These are phyloP conservation scores for Eriosoma lanigerum DNA, from an alignment of 1,140 invertebrate species.

Conservation along the genomic window DNA sequence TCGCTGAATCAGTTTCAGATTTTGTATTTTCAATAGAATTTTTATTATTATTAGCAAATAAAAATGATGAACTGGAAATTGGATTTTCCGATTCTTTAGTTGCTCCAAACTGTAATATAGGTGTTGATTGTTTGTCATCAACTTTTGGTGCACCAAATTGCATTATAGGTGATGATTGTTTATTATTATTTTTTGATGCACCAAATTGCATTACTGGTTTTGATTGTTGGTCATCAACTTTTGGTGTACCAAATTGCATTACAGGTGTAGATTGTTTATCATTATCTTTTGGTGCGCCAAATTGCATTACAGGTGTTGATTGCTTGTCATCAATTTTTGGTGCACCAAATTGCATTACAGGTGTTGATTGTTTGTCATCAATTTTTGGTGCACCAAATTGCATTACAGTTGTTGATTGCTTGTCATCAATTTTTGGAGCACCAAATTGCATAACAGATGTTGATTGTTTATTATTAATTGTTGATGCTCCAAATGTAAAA, in stretches of 20 bases:
- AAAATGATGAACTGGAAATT: background rate
- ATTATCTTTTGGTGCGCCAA: background rate
- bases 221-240: background rate
- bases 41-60: constrained; percentile 28
- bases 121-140: background rate
- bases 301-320: constrained; percentile 1
- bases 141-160: background rate
- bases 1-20: background rate
- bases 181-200: background rate
- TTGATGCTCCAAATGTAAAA: constrained; percentile 5
- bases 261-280: background rate
- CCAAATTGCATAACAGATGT: too few species aligned
- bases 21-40: background rate
- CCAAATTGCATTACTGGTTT: constrained; percentile 14
- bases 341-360: constrained; percentile 13
- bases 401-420: background rate
- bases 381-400: background rate
- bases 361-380: background rate
- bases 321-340: background rate
- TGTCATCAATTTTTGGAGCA: too few species aligned
- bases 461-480: background rate
- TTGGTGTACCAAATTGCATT: background rate
- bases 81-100: background rate
- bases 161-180: background rate
- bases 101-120: constrained; percentile 1